phyloP scores from a whole-genome alignment of 2,797 vertebrate genomes.

The Hippoglossus hippoglossus region DNA sequence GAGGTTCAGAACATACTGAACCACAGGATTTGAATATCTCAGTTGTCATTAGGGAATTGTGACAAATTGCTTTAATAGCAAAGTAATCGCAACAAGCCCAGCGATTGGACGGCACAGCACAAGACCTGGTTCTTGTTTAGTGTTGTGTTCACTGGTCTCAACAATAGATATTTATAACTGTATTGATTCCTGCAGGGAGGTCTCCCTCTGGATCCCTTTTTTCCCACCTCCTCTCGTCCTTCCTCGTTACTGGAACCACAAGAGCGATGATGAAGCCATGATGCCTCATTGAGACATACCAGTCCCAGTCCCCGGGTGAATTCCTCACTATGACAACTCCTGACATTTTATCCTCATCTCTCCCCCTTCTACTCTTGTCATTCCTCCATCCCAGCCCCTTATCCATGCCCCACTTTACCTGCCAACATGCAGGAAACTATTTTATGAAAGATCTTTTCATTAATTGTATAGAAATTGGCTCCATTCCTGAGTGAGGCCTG shows the following conservation, averaged over 20 bases:
- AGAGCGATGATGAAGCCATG: background rate
- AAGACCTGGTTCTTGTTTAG: background rate
- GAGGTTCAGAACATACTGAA: background rate
- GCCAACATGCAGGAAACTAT: background rate
- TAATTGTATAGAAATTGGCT: background rate
- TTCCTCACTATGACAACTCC: background rate
- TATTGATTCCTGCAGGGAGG: background rate
- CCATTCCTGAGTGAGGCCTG: background rate
- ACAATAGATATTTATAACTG: conserved; percentile 7
- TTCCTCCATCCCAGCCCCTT: background rate
- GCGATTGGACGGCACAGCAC: background rate
- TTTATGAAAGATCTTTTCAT: background rate
- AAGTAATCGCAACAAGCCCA: background rate
- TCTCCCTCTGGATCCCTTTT: background rate
- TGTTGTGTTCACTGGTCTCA: background rate
- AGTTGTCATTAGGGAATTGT: background rate
- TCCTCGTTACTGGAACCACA: background rate
- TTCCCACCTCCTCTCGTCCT: too few species aligned
- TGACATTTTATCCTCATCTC: background rate
- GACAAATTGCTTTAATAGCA: background rate
- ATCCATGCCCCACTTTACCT: background rate
- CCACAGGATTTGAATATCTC: conserved; percentile 1
- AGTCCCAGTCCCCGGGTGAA: background rate
- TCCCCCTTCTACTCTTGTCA: background rate
- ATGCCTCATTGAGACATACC: background rate